Percentiles rank a stretch among this genome's conserved stretches.
These are phyloP conservation scores for Serilophus lunatus DNA, from an alignment of 2,113 vertebrate genomes.

Conservation along the genomic window DNA sequence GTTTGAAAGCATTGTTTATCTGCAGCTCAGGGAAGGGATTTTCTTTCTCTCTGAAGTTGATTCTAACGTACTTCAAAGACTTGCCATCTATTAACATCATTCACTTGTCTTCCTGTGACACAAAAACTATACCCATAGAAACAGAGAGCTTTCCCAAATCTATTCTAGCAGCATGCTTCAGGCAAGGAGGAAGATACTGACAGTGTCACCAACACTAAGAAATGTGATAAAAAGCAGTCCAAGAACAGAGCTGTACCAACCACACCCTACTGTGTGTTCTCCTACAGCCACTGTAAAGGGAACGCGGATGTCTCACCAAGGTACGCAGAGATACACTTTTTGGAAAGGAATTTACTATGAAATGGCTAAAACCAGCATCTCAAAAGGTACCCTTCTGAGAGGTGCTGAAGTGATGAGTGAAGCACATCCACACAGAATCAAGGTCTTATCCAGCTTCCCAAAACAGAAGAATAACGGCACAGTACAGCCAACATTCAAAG, in stretches of 20 bases:
- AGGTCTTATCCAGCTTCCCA: neutral
- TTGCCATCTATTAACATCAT: neutral
- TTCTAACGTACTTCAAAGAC: conserved; percentile 28
- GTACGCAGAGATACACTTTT: neutral
- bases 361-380: neutral
- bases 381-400: neutral
- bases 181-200: neutral
- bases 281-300: neutral
- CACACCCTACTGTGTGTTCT: neutral
- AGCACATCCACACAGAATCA: neutral
- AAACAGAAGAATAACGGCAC: neutral
- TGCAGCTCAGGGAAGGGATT: conserved; percentile 38
- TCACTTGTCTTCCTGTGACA: conserved; percentile 4
- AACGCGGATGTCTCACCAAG: neutral
- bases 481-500: neutral
- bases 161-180: neutral
- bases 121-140: neutral
- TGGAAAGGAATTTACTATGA: neutral
- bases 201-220: neutral
- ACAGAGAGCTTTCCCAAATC: neutral
- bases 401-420: neutral
- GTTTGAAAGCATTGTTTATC: conserved; percentile 50
- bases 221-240: neutral
- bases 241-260: neutral
- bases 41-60: conserved; percentile 43